Evolutionary conservation across 2,797 vertebrate species (phyloP).

Genomic region (Peromyscus melanophrys): DNA sequence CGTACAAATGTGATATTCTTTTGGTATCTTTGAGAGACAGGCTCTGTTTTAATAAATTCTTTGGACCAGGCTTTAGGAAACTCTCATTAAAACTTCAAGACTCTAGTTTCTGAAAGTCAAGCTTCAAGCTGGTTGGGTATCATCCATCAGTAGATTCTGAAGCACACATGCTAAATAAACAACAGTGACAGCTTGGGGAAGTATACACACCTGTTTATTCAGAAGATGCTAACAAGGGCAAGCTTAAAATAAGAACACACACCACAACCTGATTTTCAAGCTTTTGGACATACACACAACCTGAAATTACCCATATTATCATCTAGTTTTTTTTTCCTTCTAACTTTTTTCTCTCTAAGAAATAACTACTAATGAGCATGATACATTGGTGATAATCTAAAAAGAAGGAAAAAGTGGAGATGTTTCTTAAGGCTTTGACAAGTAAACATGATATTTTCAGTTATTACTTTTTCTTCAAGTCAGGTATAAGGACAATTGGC

Average conservation of each 20-base stretch:
- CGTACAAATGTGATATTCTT: constrained; percentile 77
- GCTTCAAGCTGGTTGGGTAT: constrained; percentile 86
- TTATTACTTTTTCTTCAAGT: constrained; percentile 81
- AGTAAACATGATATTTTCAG: constrained; percentile 85
- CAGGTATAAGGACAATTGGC: constrained; percentile 56
- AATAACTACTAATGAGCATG: constrained; percentile 83
- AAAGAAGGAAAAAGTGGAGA: constrained; percentile 74
- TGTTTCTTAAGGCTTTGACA: constrained; percentile 82
- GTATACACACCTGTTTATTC: constrained; percentile 90
- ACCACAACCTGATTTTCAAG: constrained; percentile 89
- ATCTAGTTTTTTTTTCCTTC: constrained; percentile 81
- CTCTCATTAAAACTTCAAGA: constrained; percentile 87
- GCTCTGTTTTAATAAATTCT: constrained; percentile 73
- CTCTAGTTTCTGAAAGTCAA: constrained; percentile 86
- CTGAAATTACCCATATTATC: constrained; percentile 89
- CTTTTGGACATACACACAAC: constrained; percentile 87
- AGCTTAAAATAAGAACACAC: constrained; percentile 89
- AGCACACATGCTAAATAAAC: constrained; percentile 88
- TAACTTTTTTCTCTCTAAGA: constrained; percentile 85
- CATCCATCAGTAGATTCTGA: constrained; percentile 88
- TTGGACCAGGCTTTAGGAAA: constrained; percentile 82
- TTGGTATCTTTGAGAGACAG: constrained; percentile 80
- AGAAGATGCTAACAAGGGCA: constrained; percentile 89
- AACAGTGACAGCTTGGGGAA: constrained; percentile 90
- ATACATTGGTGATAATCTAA: constrained; percentile 81